phyloP scores from a whole-genome alignment of 2,113 vertebrate species.

The Sorex araneus region DNA sequence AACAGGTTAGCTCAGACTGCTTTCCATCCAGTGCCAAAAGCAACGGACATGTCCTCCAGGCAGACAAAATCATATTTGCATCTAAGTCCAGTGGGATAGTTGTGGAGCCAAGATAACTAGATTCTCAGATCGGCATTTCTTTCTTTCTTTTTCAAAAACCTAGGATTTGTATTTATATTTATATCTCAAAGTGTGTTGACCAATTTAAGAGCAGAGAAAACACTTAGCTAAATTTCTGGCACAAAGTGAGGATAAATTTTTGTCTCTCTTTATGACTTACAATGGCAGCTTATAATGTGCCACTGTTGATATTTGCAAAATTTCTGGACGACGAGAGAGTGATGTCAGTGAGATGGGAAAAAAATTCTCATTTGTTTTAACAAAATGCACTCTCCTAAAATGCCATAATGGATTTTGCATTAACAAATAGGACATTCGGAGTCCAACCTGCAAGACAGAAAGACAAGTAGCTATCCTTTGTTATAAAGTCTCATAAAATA shows the following conservation, averaged over 20 bases:
- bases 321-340: slow-evolving; percentile 31
- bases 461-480: slow-evolving; percentile 60
- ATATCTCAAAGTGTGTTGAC: background rate
- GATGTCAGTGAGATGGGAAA: slow-evolving; percentile 47
- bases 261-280: slow-evolving; percentile 40
- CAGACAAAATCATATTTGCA: background rate
- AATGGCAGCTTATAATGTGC: slow-evolving; percentile 37
- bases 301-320: slow-evolving; percentile 48
- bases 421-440: slow-evolving; percentile 52
- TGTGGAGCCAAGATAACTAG: background rate
- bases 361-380: slow-evolving; percentile 64
- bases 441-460: slow-evolving; percentile 49
- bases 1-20: background rate
- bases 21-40: background rate
- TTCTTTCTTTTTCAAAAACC: background rate
- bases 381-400: slow-evolving; percentile 59
- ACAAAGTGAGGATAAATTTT: background rate
- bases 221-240: slow-evolving; percentile 13
- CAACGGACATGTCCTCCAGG: background rate
- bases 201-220: background rate
- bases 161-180: background rate
- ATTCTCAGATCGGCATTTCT: background rate
- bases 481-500: slow-evolving; percentile 42
- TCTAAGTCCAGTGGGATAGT: background rate
- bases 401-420: slow-evolving; percentile 69